A percentile compares a stretch with the other conserved stretches of the same genome.
Evolutionary conservation across 2,113 vertebrate genomes (phyloP).

Genomic region (Passer montanus): DNA sequence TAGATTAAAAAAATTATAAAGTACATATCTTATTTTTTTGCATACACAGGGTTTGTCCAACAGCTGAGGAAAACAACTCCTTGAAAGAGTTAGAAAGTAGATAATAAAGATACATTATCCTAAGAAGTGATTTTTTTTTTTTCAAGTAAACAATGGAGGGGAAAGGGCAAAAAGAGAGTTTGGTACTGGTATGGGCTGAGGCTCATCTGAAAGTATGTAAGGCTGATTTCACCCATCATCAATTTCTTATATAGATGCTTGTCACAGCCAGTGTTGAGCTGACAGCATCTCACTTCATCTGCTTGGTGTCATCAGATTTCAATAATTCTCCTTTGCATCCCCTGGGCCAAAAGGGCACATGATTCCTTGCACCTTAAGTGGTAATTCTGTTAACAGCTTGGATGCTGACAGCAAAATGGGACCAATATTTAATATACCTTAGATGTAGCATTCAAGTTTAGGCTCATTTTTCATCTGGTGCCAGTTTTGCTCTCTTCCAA

Average conservation of each 20-base stretch:
- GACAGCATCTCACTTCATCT: slow-evolving; percentile 6
- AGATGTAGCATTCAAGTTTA: not conserved
- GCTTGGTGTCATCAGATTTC: not conserved
- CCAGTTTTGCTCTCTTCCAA: not conserved
- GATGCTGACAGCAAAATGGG: not conserved
- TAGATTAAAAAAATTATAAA: not conserved
- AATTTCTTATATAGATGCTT: not conserved
- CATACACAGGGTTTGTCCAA: not conserved
- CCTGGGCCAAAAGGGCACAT: not conserved
- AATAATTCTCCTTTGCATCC: slow-evolving; percentile 2
- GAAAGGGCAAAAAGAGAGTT: not conserved
- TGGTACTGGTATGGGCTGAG: not conserved
- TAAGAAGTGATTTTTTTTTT: not conserved
- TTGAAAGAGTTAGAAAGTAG: not conserved
- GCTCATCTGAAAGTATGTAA: not conserved
- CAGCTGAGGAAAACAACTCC: not conserved
- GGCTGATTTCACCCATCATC: not conserved
- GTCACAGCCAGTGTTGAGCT: not conserved
- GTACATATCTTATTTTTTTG: not conserved
- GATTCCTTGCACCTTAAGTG: not conserved
- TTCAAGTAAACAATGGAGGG: not conserved
- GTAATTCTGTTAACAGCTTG: not conserved
- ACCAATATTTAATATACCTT: not conserved
- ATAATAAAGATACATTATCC: not conserved
- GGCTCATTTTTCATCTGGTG: not conserved